Evolutionary conservation across 1,140 invertebrate genomes (phyloP).

Genomic region (Calliopsis andreniformis): DNA sequence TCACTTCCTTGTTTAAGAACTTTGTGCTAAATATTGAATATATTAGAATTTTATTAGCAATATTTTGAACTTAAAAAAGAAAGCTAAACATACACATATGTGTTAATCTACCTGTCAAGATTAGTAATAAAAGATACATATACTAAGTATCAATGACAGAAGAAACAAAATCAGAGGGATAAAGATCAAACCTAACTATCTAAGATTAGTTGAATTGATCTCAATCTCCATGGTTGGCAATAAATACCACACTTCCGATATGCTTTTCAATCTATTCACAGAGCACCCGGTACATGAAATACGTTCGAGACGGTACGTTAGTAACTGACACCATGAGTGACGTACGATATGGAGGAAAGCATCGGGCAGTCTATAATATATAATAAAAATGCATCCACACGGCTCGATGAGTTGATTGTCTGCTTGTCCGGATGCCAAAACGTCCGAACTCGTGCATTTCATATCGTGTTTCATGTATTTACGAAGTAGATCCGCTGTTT

Average conservation of each 20-base stretch:
- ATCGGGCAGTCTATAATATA: constrained; percentile 81
- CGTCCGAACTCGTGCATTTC: constrained; percentile 81
- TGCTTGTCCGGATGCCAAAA: constrained; percentile 82
- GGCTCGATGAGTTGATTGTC: constrained; percentile 82
- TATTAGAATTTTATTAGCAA: too few species aligned
- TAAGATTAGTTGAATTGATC: too few species aligned
- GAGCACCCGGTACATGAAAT: constrained; percentile 81
- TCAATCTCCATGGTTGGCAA: too few species aligned
- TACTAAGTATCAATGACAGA: too few species aligned
- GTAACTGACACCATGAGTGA: constrained; percentile 81
- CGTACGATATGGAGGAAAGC: constrained; percentile 81
- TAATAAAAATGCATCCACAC: constrained; percentile 82
- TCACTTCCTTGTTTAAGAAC: too few species aligned
- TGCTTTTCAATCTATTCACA: constrained; percentile 55
- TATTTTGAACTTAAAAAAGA: too few species aligned
- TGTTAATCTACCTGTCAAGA: too few species aligned
- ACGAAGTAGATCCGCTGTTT: constrained; percentile 69
- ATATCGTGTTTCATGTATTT: constrained; percentile 79
- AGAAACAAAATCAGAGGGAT: too few species aligned
- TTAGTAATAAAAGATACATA: too few species aligned
- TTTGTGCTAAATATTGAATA: too few species aligned
- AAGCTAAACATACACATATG: too few species aligned
- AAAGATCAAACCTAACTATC: too few species aligned
- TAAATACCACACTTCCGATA: not conserved
- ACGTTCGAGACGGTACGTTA: constrained; percentile 81